Evolutionary conservation across 2,888 invertebrate genomes (phyloP).

Genomic region (Drosophila hamatofila): DNA sequence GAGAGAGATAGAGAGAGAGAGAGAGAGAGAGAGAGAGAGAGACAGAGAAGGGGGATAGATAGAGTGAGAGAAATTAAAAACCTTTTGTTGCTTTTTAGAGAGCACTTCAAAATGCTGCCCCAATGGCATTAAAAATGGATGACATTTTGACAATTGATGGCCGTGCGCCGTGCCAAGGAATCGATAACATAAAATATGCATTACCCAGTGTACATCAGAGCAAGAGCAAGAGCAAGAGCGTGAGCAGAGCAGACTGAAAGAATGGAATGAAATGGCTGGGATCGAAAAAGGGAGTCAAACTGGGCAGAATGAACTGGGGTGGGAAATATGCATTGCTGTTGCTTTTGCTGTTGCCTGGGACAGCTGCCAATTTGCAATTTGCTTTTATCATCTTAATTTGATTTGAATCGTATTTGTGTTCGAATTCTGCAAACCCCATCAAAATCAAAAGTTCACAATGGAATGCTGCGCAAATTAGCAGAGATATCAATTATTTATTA

Average conservation of each 20-base stretch:
- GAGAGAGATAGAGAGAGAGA: neutral
- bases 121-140: conserved; percentile 68
- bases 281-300: neutral
- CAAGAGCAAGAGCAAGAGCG: neutral
- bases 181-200: conserved; percentile 80
- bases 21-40: too few relatives aligned
- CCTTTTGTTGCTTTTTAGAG: conserved; percentile 33
- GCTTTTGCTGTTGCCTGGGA: too few relatives aligned
- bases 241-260: conserved; percentile 15
- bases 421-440: conserved; percentile 14
- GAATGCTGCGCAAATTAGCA: conserved; percentile 56
- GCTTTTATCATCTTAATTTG: conserved; percentile 81
- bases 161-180: conserved; percentile 53
- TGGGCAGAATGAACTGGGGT: neutral
- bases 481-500: conserved; percentile 69
- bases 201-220: conserved; percentile 44
- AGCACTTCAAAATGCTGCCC: conserved; percentile 45
- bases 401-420: conserved; percentile 69
- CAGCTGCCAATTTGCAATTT: conserved; percentile 75
- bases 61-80: conserved; percentile 24
- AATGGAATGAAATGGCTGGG: conserved; percentile 1
- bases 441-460: conserved; percentile 42
- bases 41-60: too few relatives aligned
- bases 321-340: too few relatives aligned
- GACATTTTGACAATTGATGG: conserved; percentile 81